These are phyloP conservation scores for Burhinus oedicnemus DNA, from an alignment of 2,113 vertebrate species.

Conservation along the genomic window DNA sequence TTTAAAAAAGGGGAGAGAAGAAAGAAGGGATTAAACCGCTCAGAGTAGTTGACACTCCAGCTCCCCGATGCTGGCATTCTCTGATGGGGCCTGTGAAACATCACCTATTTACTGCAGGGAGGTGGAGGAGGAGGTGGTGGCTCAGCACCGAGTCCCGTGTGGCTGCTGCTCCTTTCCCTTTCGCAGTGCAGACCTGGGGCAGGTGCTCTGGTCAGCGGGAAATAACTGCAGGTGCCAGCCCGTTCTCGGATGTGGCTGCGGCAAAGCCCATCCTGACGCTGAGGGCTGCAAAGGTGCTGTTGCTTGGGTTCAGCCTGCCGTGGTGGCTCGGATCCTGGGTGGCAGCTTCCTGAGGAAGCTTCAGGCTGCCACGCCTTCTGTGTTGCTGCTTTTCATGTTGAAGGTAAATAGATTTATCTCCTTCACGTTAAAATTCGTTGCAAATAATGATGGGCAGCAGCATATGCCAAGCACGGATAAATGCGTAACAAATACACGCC, in stretches of 20 bases:
- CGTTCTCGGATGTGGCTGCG: accelerated
- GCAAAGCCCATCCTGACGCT: not conserved
- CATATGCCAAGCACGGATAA: accelerated
- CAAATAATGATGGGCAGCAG: not conserved
- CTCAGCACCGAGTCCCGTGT: accelerated
- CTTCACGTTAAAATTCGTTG: accelerated
- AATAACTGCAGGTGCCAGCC: too few species aligned
- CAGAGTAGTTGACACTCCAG: not conserved
- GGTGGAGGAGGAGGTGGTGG: not conserved
- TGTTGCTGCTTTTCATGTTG: not conserved
- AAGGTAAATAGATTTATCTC: not conserved
- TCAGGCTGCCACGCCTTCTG: not conserved
- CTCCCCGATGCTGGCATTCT: accelerated
- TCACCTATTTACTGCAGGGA: accelerated
- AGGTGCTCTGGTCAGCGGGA: not conserved
- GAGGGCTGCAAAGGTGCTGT: not conserved
- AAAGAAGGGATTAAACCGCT: not conserved
- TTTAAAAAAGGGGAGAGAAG: not conserved
- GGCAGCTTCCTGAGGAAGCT: constrained; percentile 29
- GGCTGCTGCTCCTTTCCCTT: not conserved
- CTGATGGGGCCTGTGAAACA: not conserved
- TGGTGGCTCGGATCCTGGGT: not conserved
- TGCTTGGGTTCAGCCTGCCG: not conserved
- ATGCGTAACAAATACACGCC: accelerated
- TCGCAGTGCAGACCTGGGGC: not conserved